Conservation (phyloP, 1,140 invertebrate species). For the Brachionus rotundiformis region DNA sequence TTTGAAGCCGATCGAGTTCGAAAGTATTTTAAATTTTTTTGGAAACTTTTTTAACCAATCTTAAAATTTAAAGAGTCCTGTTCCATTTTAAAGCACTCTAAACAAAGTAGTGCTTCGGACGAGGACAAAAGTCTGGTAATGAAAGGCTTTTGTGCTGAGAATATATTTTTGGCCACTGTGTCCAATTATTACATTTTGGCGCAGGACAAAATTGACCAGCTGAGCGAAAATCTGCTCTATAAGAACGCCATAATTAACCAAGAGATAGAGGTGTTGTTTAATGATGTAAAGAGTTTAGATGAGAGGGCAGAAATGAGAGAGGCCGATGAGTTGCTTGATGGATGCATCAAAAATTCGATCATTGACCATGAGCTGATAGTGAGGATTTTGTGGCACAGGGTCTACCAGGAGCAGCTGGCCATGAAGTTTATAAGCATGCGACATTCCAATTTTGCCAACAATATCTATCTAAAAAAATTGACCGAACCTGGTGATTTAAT, state of each 20-base stretch:
- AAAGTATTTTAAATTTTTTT: too few relatives aligned
- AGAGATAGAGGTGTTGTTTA: constrained; percentile 36
- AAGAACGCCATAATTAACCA: background rate
- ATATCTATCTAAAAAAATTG: background rate
- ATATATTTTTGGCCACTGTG: constrained; percentile 31
- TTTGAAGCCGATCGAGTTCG: background rate
- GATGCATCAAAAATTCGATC: constrained; percentile 20
- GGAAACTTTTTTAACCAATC: too few relatives aligned
- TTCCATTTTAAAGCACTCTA: background rate
- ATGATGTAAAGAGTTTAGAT: background rate
- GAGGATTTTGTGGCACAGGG: constrained; percentile 20
- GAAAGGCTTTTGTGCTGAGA: background rate
- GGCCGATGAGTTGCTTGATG: background rate
- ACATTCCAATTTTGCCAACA: constrained; percentile 38
- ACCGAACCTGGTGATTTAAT: too few relatives aligned
- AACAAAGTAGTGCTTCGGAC: background rate
- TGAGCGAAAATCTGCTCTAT: constrained; percentile 10
- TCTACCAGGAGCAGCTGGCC: constrained; percentile 31
- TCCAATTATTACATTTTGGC: background rate
- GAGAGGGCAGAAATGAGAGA: background rate
- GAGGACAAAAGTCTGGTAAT: background rate
- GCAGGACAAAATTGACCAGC: background rate
- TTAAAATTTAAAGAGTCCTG: background rate
- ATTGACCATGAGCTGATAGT: constrained; percentile 20
- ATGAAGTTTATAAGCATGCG: constrained; percentile 50